A percentile compares a stretch with the other conserved stretches of the same genome.
Conservation (phyloP, 2,113 vertebrate genomes). For the Glareola pratincola region DNA sequence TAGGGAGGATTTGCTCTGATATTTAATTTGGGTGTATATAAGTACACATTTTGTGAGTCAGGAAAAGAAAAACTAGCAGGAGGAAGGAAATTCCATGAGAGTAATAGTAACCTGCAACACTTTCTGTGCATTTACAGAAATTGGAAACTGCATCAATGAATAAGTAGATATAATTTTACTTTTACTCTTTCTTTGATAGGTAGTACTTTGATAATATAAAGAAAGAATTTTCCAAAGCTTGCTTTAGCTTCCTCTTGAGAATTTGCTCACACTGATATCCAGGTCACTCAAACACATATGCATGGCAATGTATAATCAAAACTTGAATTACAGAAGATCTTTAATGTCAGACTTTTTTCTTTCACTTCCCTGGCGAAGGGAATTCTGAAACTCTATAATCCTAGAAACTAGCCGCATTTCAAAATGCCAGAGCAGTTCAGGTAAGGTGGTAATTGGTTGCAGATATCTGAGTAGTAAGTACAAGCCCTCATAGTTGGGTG, state of each 20-base stretch:
- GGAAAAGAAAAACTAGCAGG: background rate
- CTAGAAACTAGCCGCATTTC: background rate
- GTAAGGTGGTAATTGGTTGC: background rate
- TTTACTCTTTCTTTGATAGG: background rate
- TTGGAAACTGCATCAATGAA: background rate
- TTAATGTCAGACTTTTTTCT: background rate
- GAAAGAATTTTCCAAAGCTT: background rate
- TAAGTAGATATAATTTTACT: background rate
- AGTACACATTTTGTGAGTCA: background rate
- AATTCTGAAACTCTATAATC: background rate
- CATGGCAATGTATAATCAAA: background rate
- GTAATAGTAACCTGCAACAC: background rate
- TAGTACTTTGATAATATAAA: background rate
- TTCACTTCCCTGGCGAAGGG: background rate
- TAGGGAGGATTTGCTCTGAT: background rate
- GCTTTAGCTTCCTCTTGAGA: background rate
- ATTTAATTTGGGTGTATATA: background rate
- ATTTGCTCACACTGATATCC: background rate
- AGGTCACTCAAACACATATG: background rate
- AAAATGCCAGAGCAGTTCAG: background rate
- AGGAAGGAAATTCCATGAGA: background rate
- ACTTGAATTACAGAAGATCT: background rate
- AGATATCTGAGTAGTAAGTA: background rate
- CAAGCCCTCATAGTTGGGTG: accelerated
- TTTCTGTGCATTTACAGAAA: background rate